Conservation (phyloP, 2,113 vertebrate genomes). For the Myodes glareolus region DNA sequence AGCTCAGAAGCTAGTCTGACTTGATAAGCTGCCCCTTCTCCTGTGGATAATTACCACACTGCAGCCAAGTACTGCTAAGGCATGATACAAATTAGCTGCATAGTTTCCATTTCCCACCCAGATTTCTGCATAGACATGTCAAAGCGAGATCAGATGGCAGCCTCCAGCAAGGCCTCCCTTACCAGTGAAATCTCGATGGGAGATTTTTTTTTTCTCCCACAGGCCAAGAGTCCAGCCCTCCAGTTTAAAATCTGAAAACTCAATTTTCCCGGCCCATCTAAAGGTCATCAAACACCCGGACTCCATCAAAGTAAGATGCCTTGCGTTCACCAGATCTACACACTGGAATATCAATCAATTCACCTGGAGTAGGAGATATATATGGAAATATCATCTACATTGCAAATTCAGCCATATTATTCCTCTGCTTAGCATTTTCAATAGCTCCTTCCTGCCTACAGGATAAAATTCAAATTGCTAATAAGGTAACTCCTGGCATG, state of each 20-base stretch:
- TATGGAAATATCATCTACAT: constrained; percentile 63
- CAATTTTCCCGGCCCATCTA: background rate
- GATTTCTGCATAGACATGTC: constrained; percentile 42
- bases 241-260: constrained; percentile 18
- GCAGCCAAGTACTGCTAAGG: background rate
- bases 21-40: background rate
- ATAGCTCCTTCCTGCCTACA: constrained; percentile 50
- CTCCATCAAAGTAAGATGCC: background rate
- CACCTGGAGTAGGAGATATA: background rate
- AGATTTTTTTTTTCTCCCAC: background rate
- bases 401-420: constrained; percentile 52
- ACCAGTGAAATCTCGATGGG: background rate
- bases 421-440: constrained; percentile 59
- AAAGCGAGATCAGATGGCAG: background rate
- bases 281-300: background rate
- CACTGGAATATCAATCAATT: constrained; percentile 21
- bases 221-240: background rate
- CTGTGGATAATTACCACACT: background rate
- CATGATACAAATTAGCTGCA: background rate
- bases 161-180: background rate
- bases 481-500: constrained; percentile 41
- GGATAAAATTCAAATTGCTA: constrained; percentile 59
- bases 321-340: background rate
- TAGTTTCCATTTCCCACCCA: constrained; percentile 15
- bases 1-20: background rate